A percentile compares a stretch with the other conserved stretches of the same genome.
phyloP scores from a whole-genome alignment of 2,113 vertebrate species.

The Sinocyclocheilus maitianheensis region DNA sequence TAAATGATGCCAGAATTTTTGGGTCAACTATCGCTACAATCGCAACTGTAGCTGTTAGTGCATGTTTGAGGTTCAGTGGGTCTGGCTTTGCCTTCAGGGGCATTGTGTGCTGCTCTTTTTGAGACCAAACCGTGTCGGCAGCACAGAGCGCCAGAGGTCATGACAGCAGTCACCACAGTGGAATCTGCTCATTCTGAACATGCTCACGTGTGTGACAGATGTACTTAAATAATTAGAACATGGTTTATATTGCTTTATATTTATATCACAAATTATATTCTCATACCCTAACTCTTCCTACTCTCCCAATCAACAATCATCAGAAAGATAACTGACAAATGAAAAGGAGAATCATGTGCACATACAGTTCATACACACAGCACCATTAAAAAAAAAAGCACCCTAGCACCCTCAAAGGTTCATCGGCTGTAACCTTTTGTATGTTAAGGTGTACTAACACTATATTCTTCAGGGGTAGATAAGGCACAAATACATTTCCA shows the following conservation, averaged over 20 bases:
- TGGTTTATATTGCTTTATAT: background rate
- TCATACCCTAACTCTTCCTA: background rate
- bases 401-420: background rate
- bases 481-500: too few relatives aligned
- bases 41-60: background rate
- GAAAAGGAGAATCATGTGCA: background rate
- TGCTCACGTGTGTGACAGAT: background rate
- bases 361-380: background rate
- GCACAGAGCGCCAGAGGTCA: slow-evolving; percentile 33
- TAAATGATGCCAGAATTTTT: background rate
- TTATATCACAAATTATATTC: background rate
- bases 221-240: background rate
- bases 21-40: background rate
- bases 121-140: background rate
- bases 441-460: too few relatives aligned
- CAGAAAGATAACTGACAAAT: background rate
- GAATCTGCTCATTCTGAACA: slow-evolving; percentile 13
- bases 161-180: slow-evolving; percentile 30
- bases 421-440: background rate
- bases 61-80: slow-evolving; percentile 33
- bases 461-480: too few relatives aligned
- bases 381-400: too few relatives aligned
- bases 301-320: background rate
- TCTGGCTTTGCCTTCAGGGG: slow-evolving; percentile 16
- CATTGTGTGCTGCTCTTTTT: slow-evolving; percentile 24